A percentile compares a stretch with the other conserved stretches of the same genome.
Conservation (phyloP, 2,797 vertebrate genomes). For the Phalanger gymnotis region DNA sequence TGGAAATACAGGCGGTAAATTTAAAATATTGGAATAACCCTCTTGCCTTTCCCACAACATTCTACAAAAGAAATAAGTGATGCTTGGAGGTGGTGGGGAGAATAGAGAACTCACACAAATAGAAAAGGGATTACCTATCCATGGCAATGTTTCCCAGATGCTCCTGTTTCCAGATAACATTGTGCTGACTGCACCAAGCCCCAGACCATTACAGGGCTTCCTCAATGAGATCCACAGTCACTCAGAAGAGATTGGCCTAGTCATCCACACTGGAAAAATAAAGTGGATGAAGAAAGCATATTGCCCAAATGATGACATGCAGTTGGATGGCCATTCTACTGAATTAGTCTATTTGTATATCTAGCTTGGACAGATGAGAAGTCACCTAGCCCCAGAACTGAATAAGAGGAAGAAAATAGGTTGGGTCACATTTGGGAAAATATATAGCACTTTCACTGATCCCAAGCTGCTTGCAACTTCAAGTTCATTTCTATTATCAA, state of each 20-base stretch:
- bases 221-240: neutral
- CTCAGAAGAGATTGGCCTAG: neutral
- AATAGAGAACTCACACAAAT: neutral
- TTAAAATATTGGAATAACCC: neutral
- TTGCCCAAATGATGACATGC: neutral
- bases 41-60: neutral
- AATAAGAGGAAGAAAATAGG: neutral
- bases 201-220: neutral
- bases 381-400: neutral
- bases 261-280: conserved; percentile 1
- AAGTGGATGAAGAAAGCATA: neutral
- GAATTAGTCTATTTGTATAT: neutral
- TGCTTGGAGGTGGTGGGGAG: neutral
- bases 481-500: neutral
- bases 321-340: neutral
- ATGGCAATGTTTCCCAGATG: neutral
- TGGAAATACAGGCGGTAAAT: neutral
- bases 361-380: neutral
- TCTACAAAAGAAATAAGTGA: neutral
- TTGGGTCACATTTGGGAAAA: neutral
- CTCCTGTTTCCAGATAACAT: neutral
- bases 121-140: conserved; percentile 1
- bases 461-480: neutral
- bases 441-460: neutral
- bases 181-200: neutral